Percentiles rank a stretch among this genome's conserved stretches.
These are phyloP conservation scores for Pocillopora damicornis DNA, from an alignment of 64 coral and sea anemone genomes.

Conservation along the genomic window DNA sequence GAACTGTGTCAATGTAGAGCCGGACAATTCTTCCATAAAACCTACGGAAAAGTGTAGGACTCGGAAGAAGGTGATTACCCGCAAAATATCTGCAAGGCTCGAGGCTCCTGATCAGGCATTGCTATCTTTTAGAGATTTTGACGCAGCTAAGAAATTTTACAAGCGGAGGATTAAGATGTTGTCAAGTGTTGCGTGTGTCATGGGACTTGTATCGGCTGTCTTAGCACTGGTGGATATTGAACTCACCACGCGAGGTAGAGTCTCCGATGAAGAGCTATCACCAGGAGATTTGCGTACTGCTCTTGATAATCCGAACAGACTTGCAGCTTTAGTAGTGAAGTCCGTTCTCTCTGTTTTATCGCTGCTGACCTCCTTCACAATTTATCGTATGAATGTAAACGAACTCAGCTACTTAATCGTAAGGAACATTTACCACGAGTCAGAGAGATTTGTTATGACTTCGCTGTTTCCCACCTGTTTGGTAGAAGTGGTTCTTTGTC, in stretches of 20 bases:
- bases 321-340: slow-evolving; percentile 58
- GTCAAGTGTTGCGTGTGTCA: slow-evolving; percentile 45
- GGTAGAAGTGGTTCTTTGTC: slow-evolving; percentile 54
- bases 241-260: slow-evolving; percentile 25
- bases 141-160: slow-evolving; percentile 66
- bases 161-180: slow-evolving; percentile 53
- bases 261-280: slow-evolving; percentile 9
- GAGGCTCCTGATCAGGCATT: slow-evolving; percentile 51
- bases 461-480: slow-evolving; percentile 64
- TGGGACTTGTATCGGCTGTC: slow-evolving; percentile 58
- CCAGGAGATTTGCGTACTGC: slow-evolving; percentile 18
- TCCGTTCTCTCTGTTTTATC: slow-evolving; percentile 58
- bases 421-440: slow-evolving; percentile 74
- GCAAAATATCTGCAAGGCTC: neutral
- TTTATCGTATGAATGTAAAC: slow-evolving; percentile 74
- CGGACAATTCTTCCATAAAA: neutral
- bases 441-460: slow-evolving; percentile 66
- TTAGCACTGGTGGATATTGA: slow-evolving; percentile 74
- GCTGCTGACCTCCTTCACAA: slow-evolving; percentile 63
- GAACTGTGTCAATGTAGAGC: slow-evolving; percentile 14
- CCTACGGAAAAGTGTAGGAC: neutral
- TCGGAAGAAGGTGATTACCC: neutral
- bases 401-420: slow-evolving; percentile 67
- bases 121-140: slow-evolving; percentile 52
- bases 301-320: slow-evolving; percentile 21